phyloP scores from a whole-genome alignment of 2,113 vertebrate genomes.

The Myrmecobius fasciatus region DNA sequence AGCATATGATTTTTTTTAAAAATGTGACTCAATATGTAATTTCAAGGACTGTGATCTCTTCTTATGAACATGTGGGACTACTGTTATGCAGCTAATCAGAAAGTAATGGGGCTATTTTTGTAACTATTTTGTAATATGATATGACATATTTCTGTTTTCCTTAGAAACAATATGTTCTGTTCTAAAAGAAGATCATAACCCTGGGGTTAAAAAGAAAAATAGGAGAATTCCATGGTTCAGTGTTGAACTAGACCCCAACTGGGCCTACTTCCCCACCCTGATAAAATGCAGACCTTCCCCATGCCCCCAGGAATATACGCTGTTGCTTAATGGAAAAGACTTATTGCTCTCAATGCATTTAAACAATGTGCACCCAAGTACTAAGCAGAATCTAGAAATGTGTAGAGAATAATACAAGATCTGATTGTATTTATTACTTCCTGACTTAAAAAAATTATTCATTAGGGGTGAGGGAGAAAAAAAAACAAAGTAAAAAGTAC shows the following conservation, averaged over 20 bases:
- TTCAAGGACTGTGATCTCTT: slow-evolving; percentile 15
- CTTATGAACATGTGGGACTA: slow-evolving; percentile 14
- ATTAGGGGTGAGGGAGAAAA: neutral
- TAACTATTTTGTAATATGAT: slow-evolving; percentile 51
- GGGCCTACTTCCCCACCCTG: neutral
- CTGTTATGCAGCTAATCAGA: slow-evolving; percentile 45
- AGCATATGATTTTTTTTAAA: neutral
- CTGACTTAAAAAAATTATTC: neutral
- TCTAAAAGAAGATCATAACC: slow-evolving; percentile 40
- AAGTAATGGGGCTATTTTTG: slow-evolving; percentile 53
- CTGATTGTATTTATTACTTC: neutral
- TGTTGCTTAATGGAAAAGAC: neutral
- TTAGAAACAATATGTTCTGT: slow-evolving; percentile 53
- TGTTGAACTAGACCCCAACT: slow-evolving; percentile 22
- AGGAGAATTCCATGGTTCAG: slow-evolving; percentile 33
- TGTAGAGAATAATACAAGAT: neutral
- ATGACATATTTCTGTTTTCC: slow-evolving; percentile 41
- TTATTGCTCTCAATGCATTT: neutral
- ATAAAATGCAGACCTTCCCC: slow-evolving; percentile 17
- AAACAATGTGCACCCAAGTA: neutral
- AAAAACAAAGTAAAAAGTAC: no score
- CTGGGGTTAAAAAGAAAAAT: slow-evolving; percentile 25
- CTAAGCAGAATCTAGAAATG: neutral
- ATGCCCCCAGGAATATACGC: neutral
- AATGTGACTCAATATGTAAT: neutral